Evolutionary conservation across 2,113 vertebrate genomes (phyloP), one percentile per base, ranked within the genome.

Genomic region (Amphilophus citrinellus): DNA sequence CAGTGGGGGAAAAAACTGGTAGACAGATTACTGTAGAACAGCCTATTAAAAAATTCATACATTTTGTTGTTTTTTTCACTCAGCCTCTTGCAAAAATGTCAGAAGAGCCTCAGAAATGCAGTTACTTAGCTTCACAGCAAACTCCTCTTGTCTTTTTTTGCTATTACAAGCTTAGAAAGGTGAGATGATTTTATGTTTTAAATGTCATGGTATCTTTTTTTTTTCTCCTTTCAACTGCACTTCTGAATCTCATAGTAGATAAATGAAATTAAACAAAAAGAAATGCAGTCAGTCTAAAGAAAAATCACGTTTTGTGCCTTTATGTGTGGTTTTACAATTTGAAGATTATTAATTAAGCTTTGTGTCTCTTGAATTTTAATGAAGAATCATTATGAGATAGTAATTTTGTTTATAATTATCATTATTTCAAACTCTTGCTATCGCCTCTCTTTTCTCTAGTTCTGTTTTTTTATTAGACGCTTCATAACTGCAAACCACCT

Each of bases 351-450:
- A 50, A 0, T 71, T 20, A 50, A 30, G 44, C 44, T 53, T 30
- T 53, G 24, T 13, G 2, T 53, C 66, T 50, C 3, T 50, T 50
- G 47, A 18, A 50, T 73, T 53, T 73, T 4, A 17, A 50, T 50
- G 44, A 47, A 15, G 14, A 47, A 50, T 17, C 15, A 50, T 50
- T 6, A 6, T 17, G 15, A 50, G 47, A 17, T 15, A 14, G 47
- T 47, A 5, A 47, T 47, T 57, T 35, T 44, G 37, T 37, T 53
- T n/a, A 11, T 44, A 22, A 61, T 80, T 39, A 61, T 80, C 61
- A 75, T 82, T 76, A 82, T 82, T 89, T 75, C 61, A 76, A 81
- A 44, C 22, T 85, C 47, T 50, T 47, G 44, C 4, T 50, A 50
- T 60, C 65, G 77, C 77, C 42, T 13, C 17, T 42, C 37, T 17